These are phyloP conservation scores for Euborellia annulipes DNA, from an alignment of 1,140 invertebrate species.

Conservation along the genomic window DNA sequence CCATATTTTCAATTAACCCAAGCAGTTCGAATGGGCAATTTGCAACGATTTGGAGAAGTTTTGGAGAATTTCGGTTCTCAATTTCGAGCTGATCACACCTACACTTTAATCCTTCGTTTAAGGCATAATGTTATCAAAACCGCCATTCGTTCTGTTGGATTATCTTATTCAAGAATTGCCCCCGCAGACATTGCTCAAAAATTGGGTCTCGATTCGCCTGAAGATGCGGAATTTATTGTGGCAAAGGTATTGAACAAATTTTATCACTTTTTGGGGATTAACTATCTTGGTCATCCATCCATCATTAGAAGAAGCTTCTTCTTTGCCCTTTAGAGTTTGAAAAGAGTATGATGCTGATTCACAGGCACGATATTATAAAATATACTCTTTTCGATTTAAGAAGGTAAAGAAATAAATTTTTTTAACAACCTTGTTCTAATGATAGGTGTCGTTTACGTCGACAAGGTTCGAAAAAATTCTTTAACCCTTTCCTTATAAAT, in stretches of 20 bases:
- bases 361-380: too few relatives aligned
- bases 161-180: slow-evolving; percentile 94
- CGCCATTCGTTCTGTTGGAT: slow-evolving; percentile 88
- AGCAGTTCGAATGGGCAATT: slow-evolving; percentile 87
- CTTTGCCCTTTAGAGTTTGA: too few relatives aligned
- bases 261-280: too few relatives aligned
- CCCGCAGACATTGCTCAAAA: slow-evolving; percentile 88
- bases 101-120: slow-evolving; percentile 82
- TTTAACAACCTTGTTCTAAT: too few relatives aligned
- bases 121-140: slow-evolving; percentile 99
- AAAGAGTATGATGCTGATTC: too few relatives aligned
- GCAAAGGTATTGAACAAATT: slow-evolving; percentile 69
- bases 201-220: slow-evolving; percentile 79
- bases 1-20: slow-evolving; percentile 97
- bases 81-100: slow-evolving; percentile 82
- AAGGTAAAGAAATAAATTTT: too few relatives aligned
- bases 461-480: too few relatives aligned
- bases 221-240: slow-evolving; percentile 98
- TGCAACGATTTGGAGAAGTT: slow-evolving; percentile 87
- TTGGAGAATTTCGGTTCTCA: slow-evolving; percentile 76
- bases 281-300: too few relatives aligned
- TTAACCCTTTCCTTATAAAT: too few relatives aligned
- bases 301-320: too few relatives aligned
- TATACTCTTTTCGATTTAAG: too few relatives aligned
- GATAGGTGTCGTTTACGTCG: too few relatives aligned